Evolutionary conservation across 2,888 invertebrate species (phyloP).

Genomic region (Eudasyphora cyanicolor): DNA sequence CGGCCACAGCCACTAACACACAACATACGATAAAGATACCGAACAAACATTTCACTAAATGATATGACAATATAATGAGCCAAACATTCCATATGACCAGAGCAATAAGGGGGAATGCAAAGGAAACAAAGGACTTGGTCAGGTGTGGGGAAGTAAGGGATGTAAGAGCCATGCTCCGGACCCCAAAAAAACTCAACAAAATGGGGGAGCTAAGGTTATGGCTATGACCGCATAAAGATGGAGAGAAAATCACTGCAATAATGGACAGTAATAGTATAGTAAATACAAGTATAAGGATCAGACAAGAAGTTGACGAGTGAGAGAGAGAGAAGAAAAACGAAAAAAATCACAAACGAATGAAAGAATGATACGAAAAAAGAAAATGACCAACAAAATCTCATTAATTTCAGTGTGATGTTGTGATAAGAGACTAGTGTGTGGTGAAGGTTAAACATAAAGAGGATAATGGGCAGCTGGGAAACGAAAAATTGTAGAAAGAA

Average conservation of each 20-base stretch:
- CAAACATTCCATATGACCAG: constrained; percentile 51
- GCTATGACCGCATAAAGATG: constrained; percentile 39
- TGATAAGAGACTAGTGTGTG: neutral
- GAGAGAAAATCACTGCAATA: constrained; percentile 67
- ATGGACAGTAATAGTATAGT: constrained; percentile 58
- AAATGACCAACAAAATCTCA: constrained; percentile 46
- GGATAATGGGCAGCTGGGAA: too few relatives aligned
- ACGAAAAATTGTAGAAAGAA: too few relatives aligned
- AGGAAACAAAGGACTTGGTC: too few relatives aligned
- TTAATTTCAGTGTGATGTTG: constrained; percentile 47
- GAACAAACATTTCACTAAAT: constrained; percentile 64
- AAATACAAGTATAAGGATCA: constrained; percentile 55
- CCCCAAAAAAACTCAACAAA: too few relatives aligned
- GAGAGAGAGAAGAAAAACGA: constrained; percentile 4
- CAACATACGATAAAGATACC: constrained; percentile 42
- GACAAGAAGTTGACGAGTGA: constrained; percentile 4
- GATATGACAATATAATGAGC: constrained; percentile 78
- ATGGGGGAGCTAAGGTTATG: constrained; percentile 2
- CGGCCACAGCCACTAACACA: neutral
- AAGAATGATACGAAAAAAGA: constrained; percentile 39
- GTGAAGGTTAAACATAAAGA: too few relatives aligned
- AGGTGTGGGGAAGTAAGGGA: too few relatives aligned
- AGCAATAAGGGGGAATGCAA: neutral
- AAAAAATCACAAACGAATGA: constrained; percentile 27
- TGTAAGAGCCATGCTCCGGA: too few relatives aligned